Conservation (phyloP, 1,140 invertebrate genomes). For the Drosophila grimshawi region DNA sequence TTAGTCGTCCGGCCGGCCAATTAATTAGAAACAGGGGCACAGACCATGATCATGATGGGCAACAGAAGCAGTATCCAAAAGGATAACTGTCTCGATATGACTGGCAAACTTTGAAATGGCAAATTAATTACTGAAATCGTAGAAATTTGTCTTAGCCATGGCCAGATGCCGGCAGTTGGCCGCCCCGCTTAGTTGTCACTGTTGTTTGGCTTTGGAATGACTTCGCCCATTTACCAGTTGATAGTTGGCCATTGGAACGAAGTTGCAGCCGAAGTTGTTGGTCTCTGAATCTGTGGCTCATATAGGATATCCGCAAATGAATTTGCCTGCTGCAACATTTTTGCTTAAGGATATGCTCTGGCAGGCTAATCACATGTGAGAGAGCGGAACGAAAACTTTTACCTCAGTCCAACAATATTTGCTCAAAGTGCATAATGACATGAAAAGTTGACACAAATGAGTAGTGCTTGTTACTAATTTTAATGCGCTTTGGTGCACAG, state of each 20-base stretch:
- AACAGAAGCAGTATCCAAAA: constrained; percentile 17
- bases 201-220: constrained; percentile 75
- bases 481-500: constrained; percentile 72
- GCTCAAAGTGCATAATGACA: constrained; percentile 83
- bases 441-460: constrained; percentile 84
- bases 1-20: constrained; percentile 63
- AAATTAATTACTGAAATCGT: constrained; percentile 83
- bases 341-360: constrained; percentile 67
- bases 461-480: constrained; percentile 82
- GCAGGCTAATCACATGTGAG: constrained; percentile 35
- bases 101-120: constrained; percentile 74
- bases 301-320: constrained; percentile 81
- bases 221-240: constrained; percentile 48
- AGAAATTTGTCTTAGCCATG: constrained; percentile 77
- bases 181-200: constrained; percentile 45
- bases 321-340: constrained; percentile 72
- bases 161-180: constrained; percentile 2
- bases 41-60: constrained; percentile 53
- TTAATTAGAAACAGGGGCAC: constrained; percentile 66
- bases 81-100: constrained; percentile 53
- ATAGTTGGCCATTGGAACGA: constrained; percentile 27
- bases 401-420: constrained; percentile 72
- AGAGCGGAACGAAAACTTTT: constrained; percentile 53
- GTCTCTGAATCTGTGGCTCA: constrained; percentile 15
- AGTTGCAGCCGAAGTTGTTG: constrained; percentile 41